Percentiles rank a stretch among this genome's conserved stretches.
phyloP scores from a whole-genome alignment of 2,113 vertebrate species.

The Tragelaphus imberbis region DNA sequence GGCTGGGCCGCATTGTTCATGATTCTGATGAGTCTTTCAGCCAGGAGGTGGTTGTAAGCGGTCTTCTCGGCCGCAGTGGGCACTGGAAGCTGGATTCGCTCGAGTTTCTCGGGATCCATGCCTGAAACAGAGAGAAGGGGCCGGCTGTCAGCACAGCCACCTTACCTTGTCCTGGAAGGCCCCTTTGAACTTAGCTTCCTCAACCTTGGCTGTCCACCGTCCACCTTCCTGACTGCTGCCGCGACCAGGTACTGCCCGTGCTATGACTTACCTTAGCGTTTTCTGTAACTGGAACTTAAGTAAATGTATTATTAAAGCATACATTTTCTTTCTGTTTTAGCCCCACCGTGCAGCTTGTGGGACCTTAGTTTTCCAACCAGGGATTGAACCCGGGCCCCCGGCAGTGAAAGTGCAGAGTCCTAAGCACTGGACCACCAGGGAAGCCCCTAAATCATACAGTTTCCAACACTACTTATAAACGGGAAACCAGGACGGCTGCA shows the following conservation, averaged over 20 bases:
- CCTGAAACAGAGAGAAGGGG: slow-evolving; percentile 75
- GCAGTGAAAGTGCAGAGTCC: background rate
- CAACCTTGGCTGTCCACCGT: rapidly evolving
- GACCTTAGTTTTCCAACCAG: background rate
- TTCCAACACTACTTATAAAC: background rate
- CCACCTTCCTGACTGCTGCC: background rate
- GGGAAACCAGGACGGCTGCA: background rate
- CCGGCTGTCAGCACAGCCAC: background rate
- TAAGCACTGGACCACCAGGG: background rate
- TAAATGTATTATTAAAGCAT: background rate
- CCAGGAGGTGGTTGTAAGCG: slow-evolving; percentile 91
- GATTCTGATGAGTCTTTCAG: slow-evolving; percentile 93
- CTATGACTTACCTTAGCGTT: no score
- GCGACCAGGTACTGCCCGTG: background rate
- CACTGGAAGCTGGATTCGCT: slow-evolving; percentile 91
- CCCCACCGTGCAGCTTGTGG: background rate
- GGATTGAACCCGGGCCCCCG: background rate
- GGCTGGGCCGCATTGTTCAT: slow-evolving; percentile 93
- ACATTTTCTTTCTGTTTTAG: background rate
- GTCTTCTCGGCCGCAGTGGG: slow-evolving; percentile 85
- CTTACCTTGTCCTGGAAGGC: background rate
- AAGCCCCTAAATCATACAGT: background rate
- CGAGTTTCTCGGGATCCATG: slow-evolving; percentile 90
- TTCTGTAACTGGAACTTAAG: background rate
- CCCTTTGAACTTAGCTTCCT: background rate